Evolutionary conservation across 1,140 invertebrate genomes (phyloP), one percentile per base, ranked within the genome.

Genomic region (Ceratina calcarata): DNA sequence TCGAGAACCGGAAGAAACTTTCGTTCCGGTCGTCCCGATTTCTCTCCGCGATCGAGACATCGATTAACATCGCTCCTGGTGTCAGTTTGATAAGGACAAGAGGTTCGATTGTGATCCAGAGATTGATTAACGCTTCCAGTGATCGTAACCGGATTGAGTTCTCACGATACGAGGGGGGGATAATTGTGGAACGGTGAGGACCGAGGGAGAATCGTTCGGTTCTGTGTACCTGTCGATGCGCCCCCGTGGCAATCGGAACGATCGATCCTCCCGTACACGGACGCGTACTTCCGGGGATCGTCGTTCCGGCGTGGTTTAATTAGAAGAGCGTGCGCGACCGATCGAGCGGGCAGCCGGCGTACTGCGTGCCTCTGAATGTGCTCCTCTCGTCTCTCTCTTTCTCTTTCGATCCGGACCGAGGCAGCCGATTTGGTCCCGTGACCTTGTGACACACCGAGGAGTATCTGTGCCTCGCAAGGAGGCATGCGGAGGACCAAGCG

Each of bases 391-490:
- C 27, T 32, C 32, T 57, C 51, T 22, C 24, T 55, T 51, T 64
- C 22, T 53, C 45, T 66, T 51, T 73, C 58, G 61, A 79, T 16
- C 69, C 37, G 37, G n/a, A n/a, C n/a, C n/a, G n/a, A n/a, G n/a
- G n/a, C n/a, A n/a, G n/a, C 32, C 53, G 77, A 81, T 81, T 61
- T 69, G 71, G 81, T 80, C 78, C 79, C 82, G 82, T 85, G 83
- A 84, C 83, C 83, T 85, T 85, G 83, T 85, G 82, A 85, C 83
- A 85, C 83, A 22, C 53, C 12, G 65, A 70, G 20, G 51, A 49
- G 22, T 49, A 55, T 18, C 66, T 3, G 4, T 18, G 45, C 32
- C 27, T 51, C 22, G 12, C n/a, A 27, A 78, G 60, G 58, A 78
- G 76, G 76, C 68, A 72, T 78, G 76, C 76, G 76, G 76, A 78